phyloP scores from a whole-genome alignment of 1,140 invertebrate species.

The Drosophila lowei region DNA sequence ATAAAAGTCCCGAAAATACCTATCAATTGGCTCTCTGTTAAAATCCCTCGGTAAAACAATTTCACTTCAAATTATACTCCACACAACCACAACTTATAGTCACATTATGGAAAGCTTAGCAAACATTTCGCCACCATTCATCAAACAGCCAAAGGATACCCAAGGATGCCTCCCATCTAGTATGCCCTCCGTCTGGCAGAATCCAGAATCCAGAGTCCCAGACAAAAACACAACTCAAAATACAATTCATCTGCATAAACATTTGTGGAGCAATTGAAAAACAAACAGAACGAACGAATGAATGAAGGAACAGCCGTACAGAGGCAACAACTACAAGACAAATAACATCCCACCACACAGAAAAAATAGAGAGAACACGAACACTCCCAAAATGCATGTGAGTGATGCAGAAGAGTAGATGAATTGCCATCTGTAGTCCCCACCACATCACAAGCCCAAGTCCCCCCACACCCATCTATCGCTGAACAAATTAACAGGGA shows the following conservation, averaged over 20 bases:
- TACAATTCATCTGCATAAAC: conserved; percentile 80
- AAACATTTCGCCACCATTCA: conserved; percentile 62
- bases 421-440: conserved; percentile 25
- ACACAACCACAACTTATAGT: conserved; percentile 41
- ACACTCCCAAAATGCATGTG: conserved; percentile 39
- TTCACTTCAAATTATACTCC: neutral
- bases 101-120: conserved; percentile 61
- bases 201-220: conserved; percentile 28
- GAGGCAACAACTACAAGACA: conserved; percentile 51
- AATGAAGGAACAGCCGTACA: conserved; percentile 37
- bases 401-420: conserved; percentile 43
- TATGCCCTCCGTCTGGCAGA: conserved; percentile 9
- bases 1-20: neutral
- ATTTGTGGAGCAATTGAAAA: conserved; percentile 78
- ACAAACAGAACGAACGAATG: conserved; percentile 58
- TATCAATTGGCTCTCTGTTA: neutral
- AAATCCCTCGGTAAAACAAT: neutral
- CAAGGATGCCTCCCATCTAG: conserved; percentile 11
- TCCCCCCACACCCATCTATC: neutral
- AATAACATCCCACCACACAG: conserved; percentile 19
- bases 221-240: conserved; percentile 74
- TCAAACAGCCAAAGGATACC: conserved; percentile 48
- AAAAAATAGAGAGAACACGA: conserved; percentile 29
- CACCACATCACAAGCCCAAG: no score
- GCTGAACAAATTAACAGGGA: conserved; percentile 57